Conservation (phyloP, 2,113 vertebrate species). For the Philantomba maxwellii region DNA sequence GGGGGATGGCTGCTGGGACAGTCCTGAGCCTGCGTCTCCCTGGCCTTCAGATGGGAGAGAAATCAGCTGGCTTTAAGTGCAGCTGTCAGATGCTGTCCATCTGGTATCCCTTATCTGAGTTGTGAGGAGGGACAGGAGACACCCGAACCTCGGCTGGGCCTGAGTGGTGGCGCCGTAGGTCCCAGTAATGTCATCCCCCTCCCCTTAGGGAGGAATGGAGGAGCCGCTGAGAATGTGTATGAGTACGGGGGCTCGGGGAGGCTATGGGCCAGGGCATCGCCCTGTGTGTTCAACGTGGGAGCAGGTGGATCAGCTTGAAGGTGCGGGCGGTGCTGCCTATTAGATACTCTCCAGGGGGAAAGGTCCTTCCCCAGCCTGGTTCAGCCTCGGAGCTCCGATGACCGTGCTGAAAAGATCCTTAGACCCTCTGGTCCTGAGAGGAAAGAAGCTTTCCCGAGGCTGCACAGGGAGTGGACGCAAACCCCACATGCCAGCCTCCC, state of each 20-base stretch:
- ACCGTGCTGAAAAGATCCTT: not conserved
- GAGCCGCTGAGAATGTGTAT: too few relatives aligned
- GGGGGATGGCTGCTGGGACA: not conserved
- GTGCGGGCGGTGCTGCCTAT: rapidly evolving
- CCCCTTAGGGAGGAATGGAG: too few relatives aligned
- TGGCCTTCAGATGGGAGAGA: not conserved
- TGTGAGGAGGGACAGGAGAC: not conserved
- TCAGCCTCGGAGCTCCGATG: not conserved
- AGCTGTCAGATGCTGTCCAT: not conserved
- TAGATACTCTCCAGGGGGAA: not conserved
- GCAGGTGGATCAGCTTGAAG: not conserved
- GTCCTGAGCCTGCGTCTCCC: not conserved
- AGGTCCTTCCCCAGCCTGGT: not conserved
- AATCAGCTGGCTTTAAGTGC: not conserved
- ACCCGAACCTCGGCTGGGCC: not conserved
- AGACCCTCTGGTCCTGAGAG: not conserved
- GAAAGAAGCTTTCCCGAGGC: not conserved
- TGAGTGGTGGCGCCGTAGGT: not conserved
- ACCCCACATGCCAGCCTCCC: not conserved
- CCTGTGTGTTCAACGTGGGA: not conserved
- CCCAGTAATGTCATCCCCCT: not conserved
- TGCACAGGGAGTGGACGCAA: not conserved
- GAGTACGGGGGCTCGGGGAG: not conserved
- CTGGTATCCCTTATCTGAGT: not conserved
- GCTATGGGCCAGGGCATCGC: rapidly evolving